These are phyloP conservation scores for Lasiommata megera DNA, from an alignment of 2,888 invertebrate genomes.

Conservation along the genomic window DNA sequence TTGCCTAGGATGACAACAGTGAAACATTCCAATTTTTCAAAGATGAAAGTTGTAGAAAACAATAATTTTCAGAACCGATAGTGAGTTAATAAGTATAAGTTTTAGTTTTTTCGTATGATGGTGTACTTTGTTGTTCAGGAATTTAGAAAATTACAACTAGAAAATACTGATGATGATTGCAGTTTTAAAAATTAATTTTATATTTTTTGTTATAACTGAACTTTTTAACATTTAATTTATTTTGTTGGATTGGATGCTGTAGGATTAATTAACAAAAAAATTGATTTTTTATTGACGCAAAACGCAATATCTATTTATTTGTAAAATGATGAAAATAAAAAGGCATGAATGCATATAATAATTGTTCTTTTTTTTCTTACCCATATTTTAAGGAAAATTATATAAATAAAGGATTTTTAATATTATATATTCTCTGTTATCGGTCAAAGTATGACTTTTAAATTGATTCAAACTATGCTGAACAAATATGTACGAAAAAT, in stretches of 20 bases:
- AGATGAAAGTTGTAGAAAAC: background rate
- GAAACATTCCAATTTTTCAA: conserved; percentile 1
- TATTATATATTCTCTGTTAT: too few species aligned
- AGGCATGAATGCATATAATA: conserved; percentile 6
- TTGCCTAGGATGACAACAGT: background rate
- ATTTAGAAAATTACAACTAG: background rate
- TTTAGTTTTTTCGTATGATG: background rate
- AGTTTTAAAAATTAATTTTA: background rate
- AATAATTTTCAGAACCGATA: too few species aligned
- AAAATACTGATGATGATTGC: background rate
- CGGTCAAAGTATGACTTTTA: too few species aligned
- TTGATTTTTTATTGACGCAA: conserved; percentile 13
- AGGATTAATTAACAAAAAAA: conserved; percentile 7
- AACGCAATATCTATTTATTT: conserved; percentile 22
- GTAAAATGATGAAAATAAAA: conserved; percentile 24
- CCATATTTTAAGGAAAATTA: too few species aligned
- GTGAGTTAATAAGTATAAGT: too few species aligned
- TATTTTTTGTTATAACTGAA: background rate
- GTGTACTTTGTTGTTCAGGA: background rate
- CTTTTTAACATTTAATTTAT: conserved; percentile 3
- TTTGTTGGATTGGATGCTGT: background rate
- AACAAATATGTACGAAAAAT: too few species aligned
- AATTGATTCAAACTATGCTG: too few species aligned
- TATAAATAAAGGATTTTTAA: too few species aligned
- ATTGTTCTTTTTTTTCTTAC: conserved; percentile 3